Percentiles rank a stretch among this genome's conserved stretches.
phyloP scores from a whole-genome alignment of 2,113 vertebrate species.

The Tragelaphus buxtoni region DNA sequence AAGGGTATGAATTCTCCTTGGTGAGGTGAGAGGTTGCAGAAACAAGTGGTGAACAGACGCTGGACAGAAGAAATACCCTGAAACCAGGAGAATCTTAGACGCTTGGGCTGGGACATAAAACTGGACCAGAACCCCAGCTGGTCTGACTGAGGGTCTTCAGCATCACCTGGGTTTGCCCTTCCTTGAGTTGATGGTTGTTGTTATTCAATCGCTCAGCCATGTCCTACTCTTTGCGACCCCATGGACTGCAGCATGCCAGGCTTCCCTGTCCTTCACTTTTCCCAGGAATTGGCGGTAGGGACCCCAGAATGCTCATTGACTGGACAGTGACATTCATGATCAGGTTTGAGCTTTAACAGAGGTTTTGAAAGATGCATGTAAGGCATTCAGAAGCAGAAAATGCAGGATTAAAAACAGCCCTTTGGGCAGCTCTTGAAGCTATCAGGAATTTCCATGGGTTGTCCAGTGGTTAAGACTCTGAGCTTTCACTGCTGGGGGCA shows the following conservation, averaged over 20 bases:
- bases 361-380: not conserved
- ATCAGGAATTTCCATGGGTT: not conserved
- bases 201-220: accelerated
- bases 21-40: not conserved
- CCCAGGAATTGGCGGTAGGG: not conserved
- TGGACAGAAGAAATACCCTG: not conserved
- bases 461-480: not conserved
- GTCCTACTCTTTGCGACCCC: not conserved
- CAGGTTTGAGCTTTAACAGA: not conserved
- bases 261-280: not conserved
- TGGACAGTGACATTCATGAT: not conserved
- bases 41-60: not conserved
- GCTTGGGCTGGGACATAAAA: no score
- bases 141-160: not conserved
- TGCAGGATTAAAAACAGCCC: not conserved
- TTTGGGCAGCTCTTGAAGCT: not conserved
- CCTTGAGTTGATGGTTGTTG: not conserved
- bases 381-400: not conserved
- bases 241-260: not conserved
- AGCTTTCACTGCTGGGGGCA: not conserved
- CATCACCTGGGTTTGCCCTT: not conserved
- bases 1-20: no score
- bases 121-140: not conserved
- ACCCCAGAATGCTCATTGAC: not conserved
- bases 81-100: not conserved